Conservation (phyloP, 2,888 invertebrate species). For the Lamellibrachia columna region DNA sequence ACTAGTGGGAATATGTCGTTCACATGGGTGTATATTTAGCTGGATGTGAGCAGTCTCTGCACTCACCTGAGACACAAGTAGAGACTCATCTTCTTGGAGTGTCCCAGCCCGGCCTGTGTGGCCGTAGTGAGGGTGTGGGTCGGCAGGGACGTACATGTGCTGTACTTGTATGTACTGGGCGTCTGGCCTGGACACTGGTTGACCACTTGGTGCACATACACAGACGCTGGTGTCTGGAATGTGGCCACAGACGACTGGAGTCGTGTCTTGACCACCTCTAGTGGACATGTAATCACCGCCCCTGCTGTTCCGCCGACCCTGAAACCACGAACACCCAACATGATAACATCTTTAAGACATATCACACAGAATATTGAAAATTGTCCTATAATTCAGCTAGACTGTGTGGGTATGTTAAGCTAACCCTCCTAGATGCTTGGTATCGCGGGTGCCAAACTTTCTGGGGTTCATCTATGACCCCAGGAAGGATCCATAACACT, state of each 20-base stretch:
- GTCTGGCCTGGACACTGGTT: background rate
- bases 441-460: too few relatives aligned
- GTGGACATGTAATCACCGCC: conserved; percentile 94
- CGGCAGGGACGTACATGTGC: conserved; percentile 21
- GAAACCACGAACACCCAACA: conserved; percentile 38
- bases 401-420: too few relatives aligned
- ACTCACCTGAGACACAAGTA: conserved; percentile 59
- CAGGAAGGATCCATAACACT: too few relatives aligned
- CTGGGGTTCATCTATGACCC: too few relatives aligned
- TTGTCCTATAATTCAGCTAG: too few relatives aligned
- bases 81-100: conserved; percentile 45
- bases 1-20: background rate
- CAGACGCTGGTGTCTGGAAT: conserved; percentile 22
- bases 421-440: too few relatives aligned
- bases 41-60: background rate
- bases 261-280: conserved; percentile 97
- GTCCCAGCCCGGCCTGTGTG: conserved; percentile 17
- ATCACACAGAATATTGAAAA: too few relatives aligned
- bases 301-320: conserved; percentile 97
- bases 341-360: background rate
- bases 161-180: conserved; percentile 24
- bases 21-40: conserved; percentile 20
- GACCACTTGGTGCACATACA: background rate
- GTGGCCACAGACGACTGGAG: conserved; percentile 82
- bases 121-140: conserved; percentile 22